Percentiles rank a stretch among this genome's conserved stretches.
phyloP scores from a whole-genome alignment of 2,113 vertebrate genomes.

The Cettia cetti region DNA sequence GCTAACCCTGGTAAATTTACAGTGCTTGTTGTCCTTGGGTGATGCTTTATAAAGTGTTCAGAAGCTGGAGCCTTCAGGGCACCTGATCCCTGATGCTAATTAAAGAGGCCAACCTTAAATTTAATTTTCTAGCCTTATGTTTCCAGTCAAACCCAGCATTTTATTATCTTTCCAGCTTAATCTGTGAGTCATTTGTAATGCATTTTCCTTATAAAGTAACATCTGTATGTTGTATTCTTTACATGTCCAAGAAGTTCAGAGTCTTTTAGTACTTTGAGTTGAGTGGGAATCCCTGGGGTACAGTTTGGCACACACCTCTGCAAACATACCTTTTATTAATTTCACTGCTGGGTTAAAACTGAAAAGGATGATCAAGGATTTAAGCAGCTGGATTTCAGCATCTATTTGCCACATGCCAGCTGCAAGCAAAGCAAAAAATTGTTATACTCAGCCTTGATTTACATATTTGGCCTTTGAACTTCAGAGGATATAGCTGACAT shows the following conservation, averaged over 20 bases:
- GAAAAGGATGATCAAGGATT: not conserved
- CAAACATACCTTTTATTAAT: constrained; percentile 3
- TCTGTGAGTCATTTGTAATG: not conserved
- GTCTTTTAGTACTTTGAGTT: not conserved
- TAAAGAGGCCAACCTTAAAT: not conserved
- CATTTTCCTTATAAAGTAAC: not conserved
- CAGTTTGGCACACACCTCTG: constrained; percentile 10
- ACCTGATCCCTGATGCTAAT: not conserved
- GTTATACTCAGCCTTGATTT: not conserved
- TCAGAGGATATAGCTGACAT: not conserved
- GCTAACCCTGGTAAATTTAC: not conserved
- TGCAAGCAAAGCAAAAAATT: not conserved
- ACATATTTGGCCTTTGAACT: not conserved
- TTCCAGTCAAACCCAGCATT: not conserved
- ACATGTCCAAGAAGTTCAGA: not conserved
- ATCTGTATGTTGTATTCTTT: not conserved
- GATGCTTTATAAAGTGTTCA: not conserved
- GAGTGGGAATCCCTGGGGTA: not conserved
- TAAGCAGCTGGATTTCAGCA: constrained; percentile 27
- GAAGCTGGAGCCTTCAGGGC: not conserved
- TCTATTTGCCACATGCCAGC: not conserved
- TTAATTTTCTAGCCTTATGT: not conserved
- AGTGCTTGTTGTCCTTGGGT: not conserved
- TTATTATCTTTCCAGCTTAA: not conserved
- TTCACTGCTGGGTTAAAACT: not conserved